phyloP scores from a whole-genome alignment of 2,113 vertebrate genomes.

The Macrotus californicus region DNA sequence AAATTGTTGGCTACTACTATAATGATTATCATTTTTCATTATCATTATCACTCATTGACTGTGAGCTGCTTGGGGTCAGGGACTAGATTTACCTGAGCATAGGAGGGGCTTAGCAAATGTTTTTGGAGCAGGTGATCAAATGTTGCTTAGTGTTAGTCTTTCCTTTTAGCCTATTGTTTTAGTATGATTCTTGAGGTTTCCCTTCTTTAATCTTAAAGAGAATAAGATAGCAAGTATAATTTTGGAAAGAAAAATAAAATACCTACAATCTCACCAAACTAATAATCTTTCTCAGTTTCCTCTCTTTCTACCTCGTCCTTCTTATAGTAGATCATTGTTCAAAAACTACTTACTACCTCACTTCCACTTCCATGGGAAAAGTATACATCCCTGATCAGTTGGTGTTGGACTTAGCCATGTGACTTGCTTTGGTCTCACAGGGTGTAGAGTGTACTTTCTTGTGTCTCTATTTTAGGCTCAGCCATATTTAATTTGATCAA shows the following conservation, averaged over 20 bases:
- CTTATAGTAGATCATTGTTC: background rate
- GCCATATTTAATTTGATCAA: background rate
- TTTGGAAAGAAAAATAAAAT: constrained; percentile 7
- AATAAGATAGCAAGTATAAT: background rate
- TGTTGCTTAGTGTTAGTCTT: background rate
- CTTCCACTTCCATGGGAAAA: background rate
- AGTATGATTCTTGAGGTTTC: background rate
- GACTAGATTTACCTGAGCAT: background rate
- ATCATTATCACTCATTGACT: background rate
- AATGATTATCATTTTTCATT: background rate
- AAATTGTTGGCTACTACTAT: background rate
- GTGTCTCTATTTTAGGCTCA: background rate
- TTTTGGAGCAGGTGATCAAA: background rate
- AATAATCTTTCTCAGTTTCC: background rate
- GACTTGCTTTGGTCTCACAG: background rate
- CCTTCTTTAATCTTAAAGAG: background rate
- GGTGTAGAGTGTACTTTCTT: background rate
- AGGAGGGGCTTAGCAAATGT: background rate
- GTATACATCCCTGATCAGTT: background rate
- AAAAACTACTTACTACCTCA: background rate
- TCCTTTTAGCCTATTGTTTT: background rate
- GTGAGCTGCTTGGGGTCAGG: background rate
- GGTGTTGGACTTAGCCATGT: background rate
- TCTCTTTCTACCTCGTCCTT: background rate
- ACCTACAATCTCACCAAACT: background rate